phyloP scores from a whole-genome alignment of 2,888 invertebrate genomes.

The Parnassius glacialis region DNA sequence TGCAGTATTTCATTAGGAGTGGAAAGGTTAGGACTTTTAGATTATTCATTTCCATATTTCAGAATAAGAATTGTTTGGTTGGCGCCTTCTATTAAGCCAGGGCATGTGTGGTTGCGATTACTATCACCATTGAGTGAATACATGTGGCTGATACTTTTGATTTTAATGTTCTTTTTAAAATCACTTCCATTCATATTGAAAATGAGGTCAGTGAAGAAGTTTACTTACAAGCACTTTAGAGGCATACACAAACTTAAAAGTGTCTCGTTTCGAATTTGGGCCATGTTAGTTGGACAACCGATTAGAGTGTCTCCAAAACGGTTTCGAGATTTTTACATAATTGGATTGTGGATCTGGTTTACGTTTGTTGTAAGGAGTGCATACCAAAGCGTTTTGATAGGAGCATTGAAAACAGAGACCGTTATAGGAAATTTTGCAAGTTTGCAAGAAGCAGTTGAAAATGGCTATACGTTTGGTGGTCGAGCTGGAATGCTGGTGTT shows the following conservation, averaged over 20 bases:
- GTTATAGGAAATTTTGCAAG: slow-evolving; percentile 51
- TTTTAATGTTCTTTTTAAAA: slow-evolving; percentile 50
- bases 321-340: slow-evolving; percentile 63
- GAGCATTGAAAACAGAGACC: slow-evolving; percentile 58
- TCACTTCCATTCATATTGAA: slow-evolving; percentile 50
- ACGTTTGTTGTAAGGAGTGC: slow-evolving; percentile 62
- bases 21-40: slow-evolving; percentile 50
- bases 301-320: slow-evolving; percentile 50
- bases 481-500: slow-evolving; percentile 51
- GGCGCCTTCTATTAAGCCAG: slow-evolving; percentile 53
- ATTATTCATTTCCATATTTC: slow-evolving; percentile 59
- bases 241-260: slow-evolving; percentile 48
- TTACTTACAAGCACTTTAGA: slow-evolving; percentile 49
- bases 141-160: slow-evolving; percentile 53
- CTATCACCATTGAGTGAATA: slow-evolving; percentile 60
- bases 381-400: slow-evolving; percentile 64
- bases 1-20: slow-evolving; percentile 56
- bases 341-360: slow-evolving; percentile 63
- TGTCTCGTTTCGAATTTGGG: slow-evolving; percentile 56
- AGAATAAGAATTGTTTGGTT: slow-evolving; percentile 59
- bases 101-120: slow-evolving; percentile 56
- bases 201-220: slow-evolving; percentile 43
- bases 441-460: slow-evolving; percentile 50
- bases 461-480: slow-evolving; percentile 57
- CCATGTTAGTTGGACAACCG: slow-evolving; percentile 58